Evolutionary conservation across 2,113 vertebrate species (phyloP).

Genomic region (Centropristis striata): DNA sequence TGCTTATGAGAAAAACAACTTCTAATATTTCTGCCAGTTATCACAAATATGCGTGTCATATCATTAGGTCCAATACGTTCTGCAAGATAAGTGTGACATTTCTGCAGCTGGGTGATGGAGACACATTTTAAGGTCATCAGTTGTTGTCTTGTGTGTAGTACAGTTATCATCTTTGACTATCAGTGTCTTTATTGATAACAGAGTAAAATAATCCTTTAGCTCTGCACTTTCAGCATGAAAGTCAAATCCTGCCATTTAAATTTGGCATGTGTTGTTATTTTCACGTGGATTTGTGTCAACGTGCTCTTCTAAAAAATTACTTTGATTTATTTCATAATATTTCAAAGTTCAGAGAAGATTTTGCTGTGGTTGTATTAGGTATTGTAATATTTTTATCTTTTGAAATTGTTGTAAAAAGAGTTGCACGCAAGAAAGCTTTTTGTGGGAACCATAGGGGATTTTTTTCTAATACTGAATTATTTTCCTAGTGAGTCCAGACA

Average conservation of each 20-base stretch:
- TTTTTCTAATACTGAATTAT: constrained; percentile 4
- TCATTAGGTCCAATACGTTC: neutral
- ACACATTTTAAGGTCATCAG: constrained; percentile 28
- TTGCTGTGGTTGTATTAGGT: neutral
- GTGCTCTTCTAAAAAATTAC: neutral
- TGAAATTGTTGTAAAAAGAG: neutral
- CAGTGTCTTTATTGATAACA: neutral
- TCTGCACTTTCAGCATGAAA: constrained; percentile 9
- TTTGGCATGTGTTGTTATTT: constrained; percentile 19
- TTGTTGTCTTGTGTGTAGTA: constrained; percentile 4
- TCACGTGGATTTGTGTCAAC: constrained; percentile 8
- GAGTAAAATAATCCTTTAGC: constrained; percentile 20
- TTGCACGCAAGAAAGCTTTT: neutral
- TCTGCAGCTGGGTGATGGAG: neutral
- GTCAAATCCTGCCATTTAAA: constrained; percentile 2
- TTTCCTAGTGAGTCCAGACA: constrained; percentile 13
- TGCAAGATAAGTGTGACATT: constrained; percentile 2
- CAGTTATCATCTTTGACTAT: neutral
- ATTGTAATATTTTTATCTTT: neutral
- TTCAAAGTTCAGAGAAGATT: neutral
- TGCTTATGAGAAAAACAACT: neutral
- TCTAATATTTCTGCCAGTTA: constrained; percentile 20
- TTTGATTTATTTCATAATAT: neutral
- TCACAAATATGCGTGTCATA: constrained; percentile 46
- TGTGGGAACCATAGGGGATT: neutral